Base-by-base conservation (phyloP, 2,113 vertebrate species). In the Ondatra zibethicus region DNA sequence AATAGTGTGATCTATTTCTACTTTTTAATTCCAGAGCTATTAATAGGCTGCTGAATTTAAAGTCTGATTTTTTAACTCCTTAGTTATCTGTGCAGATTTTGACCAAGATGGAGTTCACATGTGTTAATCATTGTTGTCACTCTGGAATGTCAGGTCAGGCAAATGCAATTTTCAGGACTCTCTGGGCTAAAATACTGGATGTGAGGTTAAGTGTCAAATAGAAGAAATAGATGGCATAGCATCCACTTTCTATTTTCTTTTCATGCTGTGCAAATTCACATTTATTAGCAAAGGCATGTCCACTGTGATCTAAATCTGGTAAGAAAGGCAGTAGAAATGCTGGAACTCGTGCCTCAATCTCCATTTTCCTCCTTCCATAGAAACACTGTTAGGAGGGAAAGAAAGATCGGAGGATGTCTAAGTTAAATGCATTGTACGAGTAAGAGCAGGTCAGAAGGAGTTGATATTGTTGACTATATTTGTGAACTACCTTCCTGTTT, bases 1-100 rank as follows among this genome's bases (percentile, higher is more conserved):
- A 80, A 52, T 63, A 55, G 10, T 12, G 31, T 63, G 7, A 29
- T 63, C 31, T 70, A 77, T 58, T 94, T 92, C 27, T 70, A 27
- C 7, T 17, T 84, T 88, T 2, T 39, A 58, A 50, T 65, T 96
- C 42, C 2, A 86, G 42, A 50, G 36, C 19, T 90, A n/a, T 52
- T 52, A 52, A 87, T 3, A 68, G 33, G 12, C 72, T 78, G 14
- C 7, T 93, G 14, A 96, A n/a, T 39, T 31, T 92, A 58, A 86
- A 88, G 27, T 27, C 16, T 82, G 0, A 66, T 86, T 88, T 93
- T 86, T 93, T 92, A 73, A 78, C 52, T 94, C 72, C 52, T 36
- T 91, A 23, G 29, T 91, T 87, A 85, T 39, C 70, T 70, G 29
- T 65, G 42, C 0, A 75, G 16, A 89, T 86, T 86, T 31, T 84